A percentile compares a stretch with the other conserved stretches of the same genome.
Evolutionary conservation across 2,888 invertebrate genomes (phyloP).

Genomic region (Galerucella pusilla): DNA sequence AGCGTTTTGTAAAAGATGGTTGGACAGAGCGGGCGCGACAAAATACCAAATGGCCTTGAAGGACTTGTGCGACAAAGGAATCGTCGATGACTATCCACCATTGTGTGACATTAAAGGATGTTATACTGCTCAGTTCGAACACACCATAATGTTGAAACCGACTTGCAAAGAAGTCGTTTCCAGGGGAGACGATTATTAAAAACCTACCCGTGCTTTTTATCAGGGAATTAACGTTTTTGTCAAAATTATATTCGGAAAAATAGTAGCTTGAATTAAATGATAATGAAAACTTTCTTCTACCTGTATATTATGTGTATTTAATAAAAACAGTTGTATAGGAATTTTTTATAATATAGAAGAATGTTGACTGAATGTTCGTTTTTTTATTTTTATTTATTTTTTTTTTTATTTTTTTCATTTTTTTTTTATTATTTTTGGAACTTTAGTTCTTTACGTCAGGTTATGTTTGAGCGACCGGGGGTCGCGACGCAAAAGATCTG

Average conservation of each 20-base stretch:
- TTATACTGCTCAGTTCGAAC: slow-evolving; percentile 99
- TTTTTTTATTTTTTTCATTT: too few relatives aligned
- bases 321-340: background rate
- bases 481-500: too few relatives aligned
- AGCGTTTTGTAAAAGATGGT: slow-evolving; percentile 99
- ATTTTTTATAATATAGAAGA: background rate
- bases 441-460: too few relatives aligned
- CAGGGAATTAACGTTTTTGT: background rate
- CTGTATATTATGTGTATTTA: background rate
- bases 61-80: slow-evolving; percentile 97
- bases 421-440: too few relatives aligned
- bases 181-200: slow-evolving; percentile 92
- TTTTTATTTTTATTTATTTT: too few relatives aligned
- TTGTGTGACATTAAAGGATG: slow-evolving; percentile 97
- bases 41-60: slow-evolving; percentile 99
- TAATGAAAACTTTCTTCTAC: background rate
- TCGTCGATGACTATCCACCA: slow-evolving; percentile 98
- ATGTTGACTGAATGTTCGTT: background rate
- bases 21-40: slow-evolving; percentile 95
- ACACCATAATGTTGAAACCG: slow-evolving; percentile 96
- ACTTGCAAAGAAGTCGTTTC: slow-evolving; percentile 99
- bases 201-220: background rate
- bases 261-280: background rate
- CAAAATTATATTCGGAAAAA: background rate
- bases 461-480: too few relatives aligned